Base-by-base conservation (phyloP, 2,113 vertebrate genomes). In the Myanophis thanlyinensis region DNA sequence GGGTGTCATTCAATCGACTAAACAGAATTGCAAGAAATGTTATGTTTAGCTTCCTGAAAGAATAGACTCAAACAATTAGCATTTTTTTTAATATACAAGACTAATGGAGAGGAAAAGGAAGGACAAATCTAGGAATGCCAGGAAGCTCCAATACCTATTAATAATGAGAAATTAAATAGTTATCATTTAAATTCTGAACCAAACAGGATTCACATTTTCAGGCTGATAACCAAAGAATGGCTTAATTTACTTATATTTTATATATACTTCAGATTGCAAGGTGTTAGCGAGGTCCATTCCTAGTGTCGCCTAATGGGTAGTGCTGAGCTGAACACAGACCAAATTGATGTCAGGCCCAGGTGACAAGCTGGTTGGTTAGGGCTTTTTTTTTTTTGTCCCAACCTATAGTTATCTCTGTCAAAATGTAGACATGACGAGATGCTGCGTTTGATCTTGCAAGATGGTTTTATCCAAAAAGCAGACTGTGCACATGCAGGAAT, bases 1-100 rank as follows among this genome's bases (percentile, higher is more conserved):
- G 99, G 87, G 98, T 98, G 96, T 99, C 99, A 20, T 99, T 99
- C 95, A 99, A 95, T 96, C 99, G 98, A 96, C 99, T 99, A 96
- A 1, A 62, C 48, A 62, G 94, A 88, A 59, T 27, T 89, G 62
- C 1, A 93, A 52, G 9, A 84, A 53, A 62, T 22, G 52, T 30
- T n/a, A 35, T 52, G 51, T 15, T 93, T 85, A 95, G 18, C 40
- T 3, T 84, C 84, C 25, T 54, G 0, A 90, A 92, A 90, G 25
- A 84, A 18, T 84, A 53, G 8, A 11, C 35, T 6, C 0, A 15
- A 90, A 3, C 23, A 89, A 67, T 93, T 93, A 93, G 80, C 93
- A 35, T 9, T 88, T 51, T 80, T 52, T 80, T 46, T 46, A 80
- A 80, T 1, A 40, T n/a, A 23, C n/a, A 22, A 15, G 8, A 46